A percentile compares a stretch with the other conserved stretches of the same genome.
phyloP scores from a whole-genome alignment of 2,797 vertebrate genomes.

The Gallinago solitaria region DNA sequence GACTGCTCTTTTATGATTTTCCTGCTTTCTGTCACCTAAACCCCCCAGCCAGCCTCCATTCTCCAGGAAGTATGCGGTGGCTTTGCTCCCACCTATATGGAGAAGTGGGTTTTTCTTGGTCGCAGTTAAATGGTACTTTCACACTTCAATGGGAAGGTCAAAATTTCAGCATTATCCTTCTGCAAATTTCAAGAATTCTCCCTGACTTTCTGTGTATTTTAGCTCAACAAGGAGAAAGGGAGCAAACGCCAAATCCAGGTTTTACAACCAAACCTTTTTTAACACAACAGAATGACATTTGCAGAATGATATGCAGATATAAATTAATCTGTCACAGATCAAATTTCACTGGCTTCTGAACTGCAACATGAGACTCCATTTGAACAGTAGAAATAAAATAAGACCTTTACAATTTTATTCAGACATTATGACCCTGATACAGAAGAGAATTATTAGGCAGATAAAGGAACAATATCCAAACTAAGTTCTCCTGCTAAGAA shows the following conservation, averaged over 20 bases:
- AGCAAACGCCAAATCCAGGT: background rate
- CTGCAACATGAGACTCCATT: background rate
- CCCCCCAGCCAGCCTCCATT: background rate
- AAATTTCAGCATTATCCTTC: background rate
- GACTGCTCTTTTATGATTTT: conserved; percentile 17
- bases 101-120: background rate
- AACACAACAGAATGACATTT: background rate
- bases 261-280: conserved; percentile 5
- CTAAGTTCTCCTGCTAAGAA: background rate
- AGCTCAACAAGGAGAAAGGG: background rate
- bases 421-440: background rate
- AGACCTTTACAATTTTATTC: background rate
- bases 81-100: background rate
- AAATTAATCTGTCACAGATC: background rate
- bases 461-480: background rate
- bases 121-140: background rate
- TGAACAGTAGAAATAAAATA: background rate
- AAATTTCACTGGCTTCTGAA: background rate
- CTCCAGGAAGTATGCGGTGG: background rate
- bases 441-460: background rate
- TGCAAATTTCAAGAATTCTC: background rate
- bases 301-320: background rate
- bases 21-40: background rate
- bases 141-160: background rate
- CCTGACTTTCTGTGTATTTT: background rate